Evolutionary conservation across 2,113 vertebrate genomes (phyloP).

Genomic region (Neomonachus schauinslandi): DNA sequence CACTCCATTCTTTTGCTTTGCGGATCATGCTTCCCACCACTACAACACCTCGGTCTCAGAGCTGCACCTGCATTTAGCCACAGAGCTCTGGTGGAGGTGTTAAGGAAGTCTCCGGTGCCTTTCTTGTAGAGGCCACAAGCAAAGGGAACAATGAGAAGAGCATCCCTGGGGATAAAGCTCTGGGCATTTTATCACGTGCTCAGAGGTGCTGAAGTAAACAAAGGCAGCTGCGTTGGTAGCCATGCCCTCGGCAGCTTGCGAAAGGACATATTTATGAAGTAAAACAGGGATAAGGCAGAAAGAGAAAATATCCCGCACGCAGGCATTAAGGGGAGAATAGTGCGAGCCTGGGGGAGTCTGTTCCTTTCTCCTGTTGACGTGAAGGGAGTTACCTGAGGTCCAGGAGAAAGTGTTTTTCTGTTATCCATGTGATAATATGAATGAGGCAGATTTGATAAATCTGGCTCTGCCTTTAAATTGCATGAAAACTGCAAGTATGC

Average conservation of each 20-base stretch:
- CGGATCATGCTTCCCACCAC: background rate
- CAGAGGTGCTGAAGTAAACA: slow-evolving; percentile 19
- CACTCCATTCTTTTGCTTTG: background rate
- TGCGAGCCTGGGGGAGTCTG: background rate
- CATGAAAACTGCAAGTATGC: background rate
- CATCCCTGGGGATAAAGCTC: background rate
- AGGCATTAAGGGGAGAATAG: background rate
- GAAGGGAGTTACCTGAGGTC: background rate
- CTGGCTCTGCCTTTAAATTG: background rate
- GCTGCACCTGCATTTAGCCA: background rate
- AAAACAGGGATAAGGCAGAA: background rate
- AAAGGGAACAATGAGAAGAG: background rate
- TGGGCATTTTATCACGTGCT: background rate
- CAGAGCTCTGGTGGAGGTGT: background rate
- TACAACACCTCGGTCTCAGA: background rate
- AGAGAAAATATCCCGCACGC: background rate
- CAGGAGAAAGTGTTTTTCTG: background rate
- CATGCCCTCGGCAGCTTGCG: background rate
- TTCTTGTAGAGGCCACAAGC: background rate
- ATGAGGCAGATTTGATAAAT: background rate
- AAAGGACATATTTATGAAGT: slow-evolving; percentile 50
- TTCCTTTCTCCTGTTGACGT: background rate
- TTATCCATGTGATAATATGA: background rate
- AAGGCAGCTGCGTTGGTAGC: background rate
- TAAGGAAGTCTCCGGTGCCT: background rate